Conservation (phyloP, 2,113 vertebrate genomes). For the Neomonachus schauinslandi region DNA sequence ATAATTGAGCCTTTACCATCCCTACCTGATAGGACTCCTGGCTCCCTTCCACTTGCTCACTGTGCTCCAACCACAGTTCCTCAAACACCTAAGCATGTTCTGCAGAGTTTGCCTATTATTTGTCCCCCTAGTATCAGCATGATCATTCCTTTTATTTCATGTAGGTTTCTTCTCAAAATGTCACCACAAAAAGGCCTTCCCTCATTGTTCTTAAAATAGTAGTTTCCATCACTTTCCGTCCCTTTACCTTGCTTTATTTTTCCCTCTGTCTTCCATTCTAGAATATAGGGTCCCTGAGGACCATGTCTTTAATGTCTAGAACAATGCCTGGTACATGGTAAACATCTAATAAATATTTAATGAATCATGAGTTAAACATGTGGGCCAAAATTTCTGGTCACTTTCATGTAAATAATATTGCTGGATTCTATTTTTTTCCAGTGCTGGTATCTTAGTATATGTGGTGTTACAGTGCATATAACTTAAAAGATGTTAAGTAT, state of each 20-base stretch:
- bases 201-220: background rate
- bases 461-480: background rate
- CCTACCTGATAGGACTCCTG: background rate
- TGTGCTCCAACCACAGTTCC: background rate
- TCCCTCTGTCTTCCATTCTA: background rate
- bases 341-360: background rate
- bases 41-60: background rate
- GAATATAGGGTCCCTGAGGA: background rate
- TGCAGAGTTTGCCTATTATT: background rate
- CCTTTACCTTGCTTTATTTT: constrained; percentile 1
- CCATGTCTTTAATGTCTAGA: background rate
- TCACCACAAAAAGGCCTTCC: background rate
- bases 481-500: background rate
- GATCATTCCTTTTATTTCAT: background rate
- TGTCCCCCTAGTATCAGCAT: background rate
- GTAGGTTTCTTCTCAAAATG: background rate
- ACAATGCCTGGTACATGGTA: background rate
- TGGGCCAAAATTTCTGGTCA: background rate
- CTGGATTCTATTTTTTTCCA: background rate
- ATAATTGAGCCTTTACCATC: background rate
- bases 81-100: background rate
- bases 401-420: background rate
- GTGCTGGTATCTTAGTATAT: background rate
- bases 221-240: background rate
- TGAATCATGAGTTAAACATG: background rate